phyloP scores from a whole-genome alignment of 2,797 vertebrate species.

The Okamejei kenojei region DNA sequence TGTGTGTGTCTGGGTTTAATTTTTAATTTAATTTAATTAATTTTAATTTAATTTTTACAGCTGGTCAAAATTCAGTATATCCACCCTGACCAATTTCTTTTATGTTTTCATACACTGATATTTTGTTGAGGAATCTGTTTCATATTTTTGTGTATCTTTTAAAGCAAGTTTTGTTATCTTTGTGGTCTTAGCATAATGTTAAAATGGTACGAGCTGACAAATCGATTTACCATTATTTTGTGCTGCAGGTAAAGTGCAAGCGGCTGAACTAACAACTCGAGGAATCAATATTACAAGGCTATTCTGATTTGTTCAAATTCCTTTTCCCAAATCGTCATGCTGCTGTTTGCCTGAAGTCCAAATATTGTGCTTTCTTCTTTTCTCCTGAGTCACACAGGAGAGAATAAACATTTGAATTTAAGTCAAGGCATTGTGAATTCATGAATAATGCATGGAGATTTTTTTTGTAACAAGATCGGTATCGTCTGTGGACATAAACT shows the following conservation, averaged over 20 bases:
- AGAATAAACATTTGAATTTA: background rate
- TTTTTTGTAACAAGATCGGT: background rate
- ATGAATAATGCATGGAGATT: background rate
- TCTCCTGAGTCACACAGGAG: background rate
- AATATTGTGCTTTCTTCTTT: constrained; percentile 5
- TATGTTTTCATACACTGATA: background rate
- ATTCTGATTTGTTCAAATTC: constrained; percentile 6
- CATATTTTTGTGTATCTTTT: background rate
- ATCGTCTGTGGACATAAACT: background rate
- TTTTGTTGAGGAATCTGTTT: background rate
- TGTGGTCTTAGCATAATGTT: background rate
- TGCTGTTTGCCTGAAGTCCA: constrained; percentile 13
- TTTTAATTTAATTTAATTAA: background rate
- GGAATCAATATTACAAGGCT: constrained; percentile 13
- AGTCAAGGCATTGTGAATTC: background rate
- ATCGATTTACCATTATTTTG: constrained; percentile 4
- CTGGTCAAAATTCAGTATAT: background rate
- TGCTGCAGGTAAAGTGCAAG: background rate
- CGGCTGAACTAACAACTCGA: background rate
- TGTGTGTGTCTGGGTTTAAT: background rate
- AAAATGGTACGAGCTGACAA: background rate
- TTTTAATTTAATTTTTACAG: background rate
- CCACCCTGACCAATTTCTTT: background rate
- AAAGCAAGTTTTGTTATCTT: background rate
- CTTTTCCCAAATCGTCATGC: background rate